phyloP scores from a whole-genome alignment of 2,888 invertebrate species.

The Unio pictorum region DNA sequence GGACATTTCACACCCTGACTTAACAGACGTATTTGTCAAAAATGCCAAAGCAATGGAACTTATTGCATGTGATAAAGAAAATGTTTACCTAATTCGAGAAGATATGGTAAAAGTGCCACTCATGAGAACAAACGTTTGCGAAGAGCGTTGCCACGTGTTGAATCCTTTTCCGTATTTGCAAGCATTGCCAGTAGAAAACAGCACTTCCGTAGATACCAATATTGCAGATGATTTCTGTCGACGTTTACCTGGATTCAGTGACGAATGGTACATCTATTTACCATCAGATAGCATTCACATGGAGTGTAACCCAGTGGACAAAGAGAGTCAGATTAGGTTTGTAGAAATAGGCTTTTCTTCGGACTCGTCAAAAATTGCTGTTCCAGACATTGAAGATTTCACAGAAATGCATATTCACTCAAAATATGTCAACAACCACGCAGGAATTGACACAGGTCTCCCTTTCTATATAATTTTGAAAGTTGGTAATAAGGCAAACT shows the following conservation, averaged over 20 bases:
- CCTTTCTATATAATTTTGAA: slow-evolving; percentile 32
- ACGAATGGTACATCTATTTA: slow-evolving; percentile 20
- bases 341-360: slow-evolving; percentile 32
- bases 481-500: slow-evolving; percentile 35
- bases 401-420: slow-evolving; percentile 18
- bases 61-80: slow-evolving; percentile 21
- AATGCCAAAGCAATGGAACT: slow-evolving; percentile 20
- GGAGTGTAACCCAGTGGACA: slow-evolving; percentile 29
- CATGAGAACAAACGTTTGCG: slow-evolving; percentile 7
- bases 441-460: slow-evolving; percentile 24
- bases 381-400: slow-evolving; percentile 28
- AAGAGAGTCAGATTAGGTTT: slow-evolving; percentile 38
- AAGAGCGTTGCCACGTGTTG: slow-evolving; percentile 6
- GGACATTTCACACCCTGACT: slow-evolving; percentile 33
- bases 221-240: slow-evolving; percentile 12
- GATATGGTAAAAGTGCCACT: slow-evolving; percentile 21
- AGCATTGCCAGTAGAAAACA: slow-evolving; percentile 5
- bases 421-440: slow-evolving; percentile 20
- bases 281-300: slow-evolving; percentile 34
- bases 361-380: background rate
- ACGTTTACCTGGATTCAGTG: slow-evolving; percentile 4
- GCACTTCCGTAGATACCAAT: slow-evolving; percentile 5
- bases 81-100: slow-evolving; percentile 20
- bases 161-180: too few species aligned
- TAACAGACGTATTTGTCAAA: slow-evolving; percentile 25